phyloP scores from a whole-genome alignment of 2,797 vertebrate genomes.

The Muscicapa comitata region DNA sequence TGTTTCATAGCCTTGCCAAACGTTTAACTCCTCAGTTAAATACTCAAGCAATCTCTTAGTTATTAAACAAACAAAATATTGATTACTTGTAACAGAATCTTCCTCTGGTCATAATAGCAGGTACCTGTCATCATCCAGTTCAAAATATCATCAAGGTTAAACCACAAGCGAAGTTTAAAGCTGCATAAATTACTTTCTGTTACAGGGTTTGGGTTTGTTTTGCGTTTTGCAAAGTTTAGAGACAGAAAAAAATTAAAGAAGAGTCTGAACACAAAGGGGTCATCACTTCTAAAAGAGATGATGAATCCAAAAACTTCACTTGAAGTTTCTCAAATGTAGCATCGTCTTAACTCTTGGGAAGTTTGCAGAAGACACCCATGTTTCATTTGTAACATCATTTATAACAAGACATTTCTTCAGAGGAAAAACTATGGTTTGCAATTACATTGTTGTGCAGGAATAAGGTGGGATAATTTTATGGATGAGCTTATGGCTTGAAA shows the following conservation, averaged over 20 bases:
- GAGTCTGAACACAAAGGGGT: not conserved
- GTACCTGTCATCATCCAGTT: not conserved
- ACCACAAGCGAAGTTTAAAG: not conserved
- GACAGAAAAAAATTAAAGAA: not conserved
- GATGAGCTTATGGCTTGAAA: slow-evolving; percentile 1
- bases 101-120: not conserved
- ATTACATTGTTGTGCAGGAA: not conserved
- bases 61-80: slow-evolving; percentile 27
- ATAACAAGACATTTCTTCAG: not conserved
- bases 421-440: not conserved
- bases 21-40: slow-evolving; percentile 13
- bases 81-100: slow-evolving; percentile 14
- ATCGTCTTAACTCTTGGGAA: not conserved
- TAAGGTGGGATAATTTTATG: slow-evolving; percentile 5
- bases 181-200: not conserved
- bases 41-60: not conserved
- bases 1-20: slow-evolving; percentile 6
- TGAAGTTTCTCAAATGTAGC: not conserved
- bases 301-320: not conserved
- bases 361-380: not conserved
- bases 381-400: not conserved
- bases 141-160: not conserved
- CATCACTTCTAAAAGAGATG: not conserved
- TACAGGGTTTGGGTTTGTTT: not conserved
- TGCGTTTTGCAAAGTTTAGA: not conserved